Evolutionary conservation across 2,797 vertebrate genomes (phyloP), one percentile per base, ranked within the genome.

Genomic region (Pteronotus mesoamericanus): DNA sequence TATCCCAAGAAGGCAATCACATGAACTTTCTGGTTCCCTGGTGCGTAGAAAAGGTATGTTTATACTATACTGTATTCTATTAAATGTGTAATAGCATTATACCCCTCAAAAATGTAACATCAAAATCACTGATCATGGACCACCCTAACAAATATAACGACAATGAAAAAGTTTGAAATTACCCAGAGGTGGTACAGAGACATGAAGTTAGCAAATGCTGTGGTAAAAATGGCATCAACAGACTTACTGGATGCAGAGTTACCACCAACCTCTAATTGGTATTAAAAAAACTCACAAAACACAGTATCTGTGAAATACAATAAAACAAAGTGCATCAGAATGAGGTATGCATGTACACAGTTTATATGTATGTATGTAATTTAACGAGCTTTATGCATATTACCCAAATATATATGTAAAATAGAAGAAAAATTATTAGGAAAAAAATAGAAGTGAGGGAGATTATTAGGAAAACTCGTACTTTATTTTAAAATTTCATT

Each of bases 401-500:
- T 64, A 5, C n/a, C 82, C 26, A 42, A 4, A 51, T 21, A 34
- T 24, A 21, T 37, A 15, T 19, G 48, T n/a, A 59, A n/a, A n/a
- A 34, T 48, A 26, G 42, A 46, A n/a, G 26, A n/a, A 42, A 61
- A 64, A 66, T 34, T 66, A 64, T 66, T 66, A 48, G 21, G 21
- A 24, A 34, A 92, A 77, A 95, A 88, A 46, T 59, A 32, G 48
- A 48, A 74, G 14, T 57, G 53, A 83, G 39, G 29, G 78, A 7
- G 6, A 61, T 68, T 92, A 59, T 90, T 85, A 89, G 39, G 24
- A 85, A 78, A 96, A 74, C 14, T 66, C 44, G 72, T 72, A 21
- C 18, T 95, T 86, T 53, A 69, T 83, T 93, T 97, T 53, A 87
- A 95, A 86, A 46, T 86, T 96, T 92, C 9, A 71, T 86, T 91